Percentiles rank a stretch among this genome's conserved stretches.
Evolutionary conservation across 2,113 vertebrate species (phyloP).

Genomic region (Vulpes ferrilata): DNA sequence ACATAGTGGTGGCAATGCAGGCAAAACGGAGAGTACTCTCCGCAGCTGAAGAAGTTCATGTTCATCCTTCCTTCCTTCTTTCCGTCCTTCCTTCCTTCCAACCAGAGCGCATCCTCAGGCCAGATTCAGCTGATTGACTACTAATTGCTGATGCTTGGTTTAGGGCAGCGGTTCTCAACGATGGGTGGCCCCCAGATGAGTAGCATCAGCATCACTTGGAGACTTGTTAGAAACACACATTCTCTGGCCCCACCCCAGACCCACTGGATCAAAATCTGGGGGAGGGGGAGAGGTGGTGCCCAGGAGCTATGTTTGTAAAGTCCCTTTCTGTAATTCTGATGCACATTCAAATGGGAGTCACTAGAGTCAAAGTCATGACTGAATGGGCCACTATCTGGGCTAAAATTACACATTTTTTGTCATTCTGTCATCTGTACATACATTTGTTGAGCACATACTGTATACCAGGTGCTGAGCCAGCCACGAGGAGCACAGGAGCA

Average conservation of each 20-base stretch:
- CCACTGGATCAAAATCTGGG: background rate
- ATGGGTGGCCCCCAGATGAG: background rate
- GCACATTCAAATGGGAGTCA: background rate
- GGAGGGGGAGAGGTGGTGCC: background rate
- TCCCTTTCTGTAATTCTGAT: background rate
- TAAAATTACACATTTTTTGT: background rate
- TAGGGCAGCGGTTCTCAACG: background rate
- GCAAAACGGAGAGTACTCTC: background rate
- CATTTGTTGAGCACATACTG: background rate
- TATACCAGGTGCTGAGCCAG: background rate
- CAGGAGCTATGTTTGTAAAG: background rate
- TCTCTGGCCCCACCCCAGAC: background rate
- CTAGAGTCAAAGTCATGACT: background rate
- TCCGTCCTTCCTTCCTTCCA: background rate
- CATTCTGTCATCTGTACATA: background rate
- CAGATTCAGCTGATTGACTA: background rate
- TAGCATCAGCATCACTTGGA: background rate
- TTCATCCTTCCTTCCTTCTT: background rate
- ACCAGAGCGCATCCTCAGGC: background rate
- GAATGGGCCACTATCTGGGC: background rate
- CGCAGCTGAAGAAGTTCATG: rapidly evolving
- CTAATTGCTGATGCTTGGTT: background rate
- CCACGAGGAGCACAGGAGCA: background rate
- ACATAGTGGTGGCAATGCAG: no score
- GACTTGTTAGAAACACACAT: background rate